Evolutionary conservation across 2,888 invertebrate species (phyloP).

Genomic region (Cetonia aurata): DNA sequence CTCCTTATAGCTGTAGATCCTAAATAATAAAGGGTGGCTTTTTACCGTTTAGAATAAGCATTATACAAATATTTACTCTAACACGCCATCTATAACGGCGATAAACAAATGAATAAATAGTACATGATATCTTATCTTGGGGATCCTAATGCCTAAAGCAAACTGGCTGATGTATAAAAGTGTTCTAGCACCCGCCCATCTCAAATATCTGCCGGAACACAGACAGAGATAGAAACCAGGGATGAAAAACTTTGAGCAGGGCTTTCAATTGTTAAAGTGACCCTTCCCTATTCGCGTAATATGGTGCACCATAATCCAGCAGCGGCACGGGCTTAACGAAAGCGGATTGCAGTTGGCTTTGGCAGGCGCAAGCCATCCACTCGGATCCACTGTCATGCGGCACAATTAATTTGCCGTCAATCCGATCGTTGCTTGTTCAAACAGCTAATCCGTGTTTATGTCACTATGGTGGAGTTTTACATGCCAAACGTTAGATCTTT

Average conservation of each 20-base stretch:
- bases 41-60: too few species aligned
- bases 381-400: conserved; percentile 60
- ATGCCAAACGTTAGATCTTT: conserved; percentile 54
- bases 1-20: too few species aligned
- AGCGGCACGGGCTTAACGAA: conserved; percentile 61
- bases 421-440: conserved; percentile 63
- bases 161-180: conserved; percentile 31
- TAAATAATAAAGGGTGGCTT: too few species aligned
- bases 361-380: conserved; percentile 56
- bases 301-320: conserved; percentile 58
- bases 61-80: conserved; percentile 28
- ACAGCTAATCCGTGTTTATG: conserved; percentile 64
- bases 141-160: conserved; percentile 32
- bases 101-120: conserved; percentile 27
- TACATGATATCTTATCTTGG: background rate
- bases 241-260: conserved; percentile 8
- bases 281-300: conserved; percentile 50
- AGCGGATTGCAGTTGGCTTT: conserved; percentile 61
- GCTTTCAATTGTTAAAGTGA: conserved; percentile 47
- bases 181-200: conserved; percentile 10
- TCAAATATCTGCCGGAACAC: conserved; percentile 6
- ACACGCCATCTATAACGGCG: conserved; percentile 6
- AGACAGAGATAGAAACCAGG: conserved; percentile 3
- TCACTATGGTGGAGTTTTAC: conserved; percentile 55
- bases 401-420: conserved; percentile 66